Base-by-base conservation (phyloP, 2,113 vertebrate species). In the Gallinago paraguaiae region DNA sequence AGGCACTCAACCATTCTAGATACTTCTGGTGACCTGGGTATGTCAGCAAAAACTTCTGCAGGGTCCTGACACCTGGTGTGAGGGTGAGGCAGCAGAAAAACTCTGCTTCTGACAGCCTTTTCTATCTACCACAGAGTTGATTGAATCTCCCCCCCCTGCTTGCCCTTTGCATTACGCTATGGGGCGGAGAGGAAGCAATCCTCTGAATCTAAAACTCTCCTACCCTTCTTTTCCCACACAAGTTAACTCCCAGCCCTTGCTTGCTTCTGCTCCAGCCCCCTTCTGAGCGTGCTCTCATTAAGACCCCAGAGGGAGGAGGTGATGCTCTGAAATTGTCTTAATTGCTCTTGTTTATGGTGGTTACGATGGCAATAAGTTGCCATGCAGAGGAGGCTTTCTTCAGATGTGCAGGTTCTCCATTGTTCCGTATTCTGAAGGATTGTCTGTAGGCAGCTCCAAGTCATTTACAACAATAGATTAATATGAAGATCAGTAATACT, bases 381-480 rank as follows among this genome's bases (percentile, higher is more conserved):
- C 93, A 85, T 56, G 96, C 96, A 97, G 91, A 86, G 96, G 96
- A 95, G 92, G 95, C 69, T 95, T 94, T 77, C 92, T 90, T 93
- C 94, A 96, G 97, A 82, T 90, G 86, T 91, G 93, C 93, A 84
- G 92, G 78, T 88, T 93, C 89, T 81, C 69, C 96, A 96, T 97
- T 97, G 97, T 97, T 97, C 94, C 31, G 0, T 28, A 12, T 77
- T 94, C 91, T 95, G 94, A 96, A 96, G 76, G 93, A 95, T 96
- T 84, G 80, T 97, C 96, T 97, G 97, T 97, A 97, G 97, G 97
- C 97, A 97, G 97, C 96, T 97, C 92, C 94, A 84, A 97, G 96
- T 97, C 96, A 97, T 61, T 93, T 90, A n/a, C 92, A 97, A 97
- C 97, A 97, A 97, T 96, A 95, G 96, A 94, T 95, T 91, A 95